phyloP scores from a whole-genome alignment of 2,888 invertebrate genomes.

The Eudasyphora cyanicolor region DNA sequence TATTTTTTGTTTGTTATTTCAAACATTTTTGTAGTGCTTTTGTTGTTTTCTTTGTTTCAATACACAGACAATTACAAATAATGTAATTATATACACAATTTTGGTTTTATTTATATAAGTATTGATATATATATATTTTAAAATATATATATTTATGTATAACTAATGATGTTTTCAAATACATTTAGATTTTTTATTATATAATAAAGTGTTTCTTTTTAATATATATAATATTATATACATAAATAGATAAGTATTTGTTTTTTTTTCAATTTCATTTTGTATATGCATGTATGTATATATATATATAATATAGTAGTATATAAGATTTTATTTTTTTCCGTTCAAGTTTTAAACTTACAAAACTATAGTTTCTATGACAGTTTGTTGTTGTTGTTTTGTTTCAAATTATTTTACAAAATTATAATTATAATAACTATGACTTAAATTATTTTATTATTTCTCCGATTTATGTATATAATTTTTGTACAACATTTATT shows the following conservation, averaged over 20 bases:
- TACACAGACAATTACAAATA: constrained; percentile 69
- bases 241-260: constrained; percentile 49
- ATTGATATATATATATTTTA: constrained; percentile 47
- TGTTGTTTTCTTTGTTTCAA: constrained; percentile 60
- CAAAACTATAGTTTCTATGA: constrained; percentile 62
- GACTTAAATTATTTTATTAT: constrained; percentile 47
- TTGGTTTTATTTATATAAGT: constrained; percentile 57
- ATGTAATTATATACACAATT: constrained; percentile 55
- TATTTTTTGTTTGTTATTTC: constrained; percentile 72
- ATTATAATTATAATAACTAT: background rate
- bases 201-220: constrained; percentile 52
- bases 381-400: constrained; percentile 48
- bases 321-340: constrained; percentile 49
- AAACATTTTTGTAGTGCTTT: constrained; percentile 63
- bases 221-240: constrained; percentile 55
- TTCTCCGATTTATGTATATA: constrained; percentile 69
- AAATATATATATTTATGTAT: constrained; percentile 43
- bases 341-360: constrained; percentile 56
- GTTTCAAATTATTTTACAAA: background rate
- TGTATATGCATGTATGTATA: constrained; percentile 35
- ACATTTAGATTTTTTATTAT: constrained; percentile 46
- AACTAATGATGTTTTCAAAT: constrained; percentile 49
- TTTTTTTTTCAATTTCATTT: constrained; percentile 33
- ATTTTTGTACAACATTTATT: constrained; percentile 69
- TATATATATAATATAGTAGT: constrained; percentile 43